These are phyloP conservation scores for Drosophila paranaensis DNA, from an alignment of 2,888 invertebrate genomes.

Conservation along the genomic window DNA sequence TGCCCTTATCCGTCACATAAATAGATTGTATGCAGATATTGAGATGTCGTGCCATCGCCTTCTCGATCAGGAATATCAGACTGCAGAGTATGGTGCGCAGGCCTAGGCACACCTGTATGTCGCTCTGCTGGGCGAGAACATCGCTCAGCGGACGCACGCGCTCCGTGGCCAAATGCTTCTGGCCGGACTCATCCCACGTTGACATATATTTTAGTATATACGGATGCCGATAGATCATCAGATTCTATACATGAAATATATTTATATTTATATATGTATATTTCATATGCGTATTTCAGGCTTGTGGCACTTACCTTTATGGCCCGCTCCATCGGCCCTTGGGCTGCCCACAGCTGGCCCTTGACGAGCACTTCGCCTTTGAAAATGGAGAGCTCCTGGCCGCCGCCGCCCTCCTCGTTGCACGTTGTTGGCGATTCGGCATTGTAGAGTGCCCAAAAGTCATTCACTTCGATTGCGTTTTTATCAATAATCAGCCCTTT, in stretches of 20 bases:
- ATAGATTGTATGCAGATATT: conserved; percentile 92
- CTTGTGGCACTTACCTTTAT: conserved; percentile 87
- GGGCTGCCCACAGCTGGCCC: conserved; percentile 88
- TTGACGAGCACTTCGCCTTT: conserved; percentile 88
- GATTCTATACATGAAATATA: conserved; percentile 56
- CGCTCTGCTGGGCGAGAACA: conserved; percentile 88
- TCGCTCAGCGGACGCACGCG: conserved; percentile 91
- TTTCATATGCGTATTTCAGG: not conserved
- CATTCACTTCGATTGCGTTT: conserved; percentile 90
- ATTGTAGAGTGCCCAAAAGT: conserved; percentile 90
- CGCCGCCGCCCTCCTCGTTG: conserved; percentile 86
- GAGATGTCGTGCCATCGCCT: conserved; percentile 92
- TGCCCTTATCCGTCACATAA: conserved; percentile 93
- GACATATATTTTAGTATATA: conserved; percentile 93
- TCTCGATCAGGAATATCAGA: conserved; percentile 93
- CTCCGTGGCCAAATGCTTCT: conserved; percentile 92
- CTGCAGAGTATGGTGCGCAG: conserved; percentile 92
- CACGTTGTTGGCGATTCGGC: conserved; percentile 82
- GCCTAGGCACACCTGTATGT: conserved; percentile 93
- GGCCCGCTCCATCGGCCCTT: conserved; percentile 90
- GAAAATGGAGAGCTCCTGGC: conserved; percentile 89
- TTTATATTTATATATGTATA: too few relatives aligned
- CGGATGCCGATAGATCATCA: conserved; percentile 94
- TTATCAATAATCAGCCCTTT: conserved; percentile 90
- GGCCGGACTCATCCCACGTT: conserved; percentile 91